Evolutionary conservation across 2,888 invertebrate species (phyloP), one percentile per base, ranked within the genome.

Genomic region (Drosophila gaucha): DNA sequence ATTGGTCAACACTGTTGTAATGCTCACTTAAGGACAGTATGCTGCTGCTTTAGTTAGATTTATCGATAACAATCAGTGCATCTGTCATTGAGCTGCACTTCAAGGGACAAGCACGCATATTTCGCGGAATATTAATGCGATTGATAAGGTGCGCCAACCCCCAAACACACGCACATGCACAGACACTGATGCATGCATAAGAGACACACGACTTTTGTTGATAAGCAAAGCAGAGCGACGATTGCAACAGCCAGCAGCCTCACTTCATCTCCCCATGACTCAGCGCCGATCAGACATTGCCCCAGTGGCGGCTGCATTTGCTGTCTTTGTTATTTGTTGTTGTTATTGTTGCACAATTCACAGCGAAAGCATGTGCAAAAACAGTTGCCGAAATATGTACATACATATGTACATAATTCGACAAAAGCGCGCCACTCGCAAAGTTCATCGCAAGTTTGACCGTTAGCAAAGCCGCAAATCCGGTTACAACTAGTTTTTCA

Each of bases 41-140:
- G 18, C 4, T 14, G 9, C 6, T 3, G 20, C 12, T 6, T 41
- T 22, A 18, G 36, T 18, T 5, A 10, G n/a, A 6, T 31, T 36
- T 50, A 67, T 60, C 72, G 67, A 72, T 72, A 59, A 63, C 39
- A 38, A 36, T 51, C 35, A 55, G 22, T 44, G 18, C 28, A 20
- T n/a, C 46, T 78, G 87, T 80, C 87, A 88, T 87, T 83, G 82
- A 76, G 68, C 63, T 73, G 80, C 64, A 74, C 70, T 76, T 83
- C 76, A 78, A 65, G 35, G 35, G 16, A 55, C 52, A 58, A 60
- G 35, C 52, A 33, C 22, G 44, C 67, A 54, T 70, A 51, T 67
- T 50, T 56, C 52, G 36, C 36, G 41, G 57, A 57, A 54, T 50
- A 46, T 16, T 52, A 18, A 43, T 26, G 44, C 31, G 5, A 33